Conservation (phyloP, 2,888 invertebrate genomes). For the Graphium colonna region DNA sequence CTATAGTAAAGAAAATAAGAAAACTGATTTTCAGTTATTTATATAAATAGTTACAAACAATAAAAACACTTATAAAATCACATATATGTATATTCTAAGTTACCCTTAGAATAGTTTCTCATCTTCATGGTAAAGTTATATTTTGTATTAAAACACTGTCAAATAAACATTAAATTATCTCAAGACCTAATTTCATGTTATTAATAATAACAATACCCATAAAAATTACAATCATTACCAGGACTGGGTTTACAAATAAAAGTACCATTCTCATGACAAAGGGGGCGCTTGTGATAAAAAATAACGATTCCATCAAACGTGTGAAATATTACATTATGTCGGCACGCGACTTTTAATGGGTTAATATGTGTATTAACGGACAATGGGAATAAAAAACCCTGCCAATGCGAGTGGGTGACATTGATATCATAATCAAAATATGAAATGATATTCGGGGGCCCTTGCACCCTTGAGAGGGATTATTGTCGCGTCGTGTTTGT, state of each 20-base stretch:
- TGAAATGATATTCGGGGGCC: conserved; percentile 68
- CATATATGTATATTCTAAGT: too few species aligned
- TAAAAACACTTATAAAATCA: too few species aligned
- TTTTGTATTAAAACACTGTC: too few species aligned
- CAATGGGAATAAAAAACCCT: conserved; percentile 64
- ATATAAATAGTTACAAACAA: too few species aligned
- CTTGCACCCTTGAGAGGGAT: conserved; percentile 51
- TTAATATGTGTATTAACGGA: conserved; percentile 75
- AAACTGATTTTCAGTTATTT: too few species aligned
- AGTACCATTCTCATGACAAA: conserved; percentile 39
- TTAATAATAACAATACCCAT: too few species aligned
- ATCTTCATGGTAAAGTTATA: too few species aligned
- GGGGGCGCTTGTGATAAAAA: conserved; percentile 46
- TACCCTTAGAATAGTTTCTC: too few species aligned
- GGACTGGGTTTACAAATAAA: conserved; percentile 37
- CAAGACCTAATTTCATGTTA: too few species aligned
- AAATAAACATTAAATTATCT: too few species aligned
- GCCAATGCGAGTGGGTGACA: conserved; percentile 53
- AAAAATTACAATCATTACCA: too few species aligned
- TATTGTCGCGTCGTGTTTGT: conserved; percentile 49
- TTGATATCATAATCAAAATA: conserved; percentile 79
- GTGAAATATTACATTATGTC: conserved; percentile 64
- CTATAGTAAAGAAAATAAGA: too few species aligned
- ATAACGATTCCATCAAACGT: conserved; percentile 60
- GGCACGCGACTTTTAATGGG: conserved; percentile 75